Evolutionary conservation across 92 coral and sea anemone genomes (phyloP).

Genomic region (Paramuricea clavata): DNA sequence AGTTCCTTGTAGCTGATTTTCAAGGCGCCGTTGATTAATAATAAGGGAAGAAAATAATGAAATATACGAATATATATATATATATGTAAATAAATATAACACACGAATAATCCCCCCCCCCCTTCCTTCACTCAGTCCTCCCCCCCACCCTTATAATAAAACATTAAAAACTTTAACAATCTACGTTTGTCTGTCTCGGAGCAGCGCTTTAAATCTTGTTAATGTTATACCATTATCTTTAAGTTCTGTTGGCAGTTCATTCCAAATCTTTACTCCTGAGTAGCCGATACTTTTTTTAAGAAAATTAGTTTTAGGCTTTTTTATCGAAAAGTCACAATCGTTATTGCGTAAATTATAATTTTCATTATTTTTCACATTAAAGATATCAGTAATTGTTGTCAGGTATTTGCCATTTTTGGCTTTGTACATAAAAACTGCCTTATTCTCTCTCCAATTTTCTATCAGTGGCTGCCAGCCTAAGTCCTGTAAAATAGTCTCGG

Average conservation of each 20-base stretch:
- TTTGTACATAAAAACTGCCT: background rate
- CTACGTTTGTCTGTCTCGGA: too few species aligned
- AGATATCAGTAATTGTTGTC: background rate
- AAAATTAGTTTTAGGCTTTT: background rate
- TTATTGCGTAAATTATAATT: constrained; percentile 25
- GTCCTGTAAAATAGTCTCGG: too few species aligned
- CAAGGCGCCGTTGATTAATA: background rate
- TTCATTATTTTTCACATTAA: constrained; percentile 1
- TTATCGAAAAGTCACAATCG: background rate
- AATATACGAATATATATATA: too few species aligned
- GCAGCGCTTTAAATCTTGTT: too few species aligned
- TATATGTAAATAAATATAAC: too few species aligned
- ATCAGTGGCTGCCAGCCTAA: constrained; percentile 26
- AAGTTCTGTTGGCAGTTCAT: too few species aligned
- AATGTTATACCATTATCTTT: too few species aligned
- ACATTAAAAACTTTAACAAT: too few species aligned
- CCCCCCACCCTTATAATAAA: too few species aligned
- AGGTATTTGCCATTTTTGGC: background rate
- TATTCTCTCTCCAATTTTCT: constrained; percentile 14
- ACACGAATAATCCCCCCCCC: too few species aligned
- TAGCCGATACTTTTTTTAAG: background rate
- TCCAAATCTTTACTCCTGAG: background rate
- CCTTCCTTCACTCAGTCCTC: too few species aligned
- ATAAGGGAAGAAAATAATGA: background rate
- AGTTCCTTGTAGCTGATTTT: background rate